Evolutionary conservation across 2,797 vertebrate genomes (phyloP).

Genomic region (Amazona finschi): DNA sequence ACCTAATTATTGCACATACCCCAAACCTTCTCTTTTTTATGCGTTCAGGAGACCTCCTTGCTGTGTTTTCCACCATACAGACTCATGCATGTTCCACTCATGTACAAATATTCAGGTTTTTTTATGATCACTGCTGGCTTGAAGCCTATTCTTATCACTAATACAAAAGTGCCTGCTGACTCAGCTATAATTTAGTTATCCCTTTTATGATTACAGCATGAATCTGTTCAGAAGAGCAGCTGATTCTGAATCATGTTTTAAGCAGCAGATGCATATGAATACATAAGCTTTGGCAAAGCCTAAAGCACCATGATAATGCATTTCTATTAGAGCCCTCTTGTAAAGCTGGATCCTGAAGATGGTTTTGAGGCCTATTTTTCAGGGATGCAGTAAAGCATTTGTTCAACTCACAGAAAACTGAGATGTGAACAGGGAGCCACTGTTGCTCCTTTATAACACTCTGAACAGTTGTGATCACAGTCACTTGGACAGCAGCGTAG

Average conservation of each 20-base stretch:
- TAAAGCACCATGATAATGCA: not conserved
- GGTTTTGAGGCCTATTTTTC: not conserved
- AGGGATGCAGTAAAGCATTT: not conserved
- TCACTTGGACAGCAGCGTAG: not conserved
- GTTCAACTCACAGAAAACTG: not conserved
- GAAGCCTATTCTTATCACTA: not conserved
- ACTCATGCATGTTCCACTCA: not conserved
- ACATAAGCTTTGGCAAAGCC: not conserved
- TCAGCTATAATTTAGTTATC: not conserved
- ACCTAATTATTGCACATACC: not conserved
- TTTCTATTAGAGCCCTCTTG: not conserved
- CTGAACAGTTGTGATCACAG: not conserved
- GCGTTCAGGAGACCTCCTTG: not conserved
- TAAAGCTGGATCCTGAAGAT: not conserved
- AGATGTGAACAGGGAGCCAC: not conserved
- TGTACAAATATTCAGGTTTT: not conserved
- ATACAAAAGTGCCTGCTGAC: not conserved
- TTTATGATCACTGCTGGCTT: not conserved
- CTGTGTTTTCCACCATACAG: not conserved
- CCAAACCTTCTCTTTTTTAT: not conserved
- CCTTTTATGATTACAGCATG: not conserved
- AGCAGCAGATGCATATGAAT: not conserved
- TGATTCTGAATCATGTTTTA: not conserved
- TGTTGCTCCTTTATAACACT: not conserved
- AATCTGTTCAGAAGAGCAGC: not conserved